Conservation (phyloP, 2,113 vertebrate species). For the Chaetops frenatus region DNA sequence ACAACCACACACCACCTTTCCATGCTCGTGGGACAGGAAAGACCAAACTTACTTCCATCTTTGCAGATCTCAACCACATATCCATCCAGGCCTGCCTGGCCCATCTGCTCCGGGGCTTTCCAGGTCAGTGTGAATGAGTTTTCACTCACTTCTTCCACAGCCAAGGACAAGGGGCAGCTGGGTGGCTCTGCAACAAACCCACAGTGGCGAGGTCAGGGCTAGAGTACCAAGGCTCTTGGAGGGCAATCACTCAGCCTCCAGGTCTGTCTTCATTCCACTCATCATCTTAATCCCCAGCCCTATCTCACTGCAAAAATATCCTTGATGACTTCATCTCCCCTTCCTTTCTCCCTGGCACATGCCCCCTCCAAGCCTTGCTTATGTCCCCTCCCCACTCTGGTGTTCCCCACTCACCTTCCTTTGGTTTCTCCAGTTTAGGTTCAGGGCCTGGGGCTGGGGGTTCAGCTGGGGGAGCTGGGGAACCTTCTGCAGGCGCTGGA, state of each 20-base stretch:
- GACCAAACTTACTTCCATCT: slow-evolving; percentile 81
- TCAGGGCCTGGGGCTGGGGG: slow-evolving; percentile 33
- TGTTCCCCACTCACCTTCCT: background rate
- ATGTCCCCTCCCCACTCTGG: background rate
- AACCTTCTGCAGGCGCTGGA: background rate
- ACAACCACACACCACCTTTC: background rate
- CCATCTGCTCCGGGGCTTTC: slow-evolving; percentile 76
- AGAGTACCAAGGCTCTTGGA: rapidly evolving
- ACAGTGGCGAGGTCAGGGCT: background rate
- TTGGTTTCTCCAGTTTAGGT: background rate
- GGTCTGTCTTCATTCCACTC: background rate
- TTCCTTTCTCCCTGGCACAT: rapidly evolving
- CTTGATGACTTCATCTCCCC: background rate
- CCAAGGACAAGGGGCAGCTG: slow-evolving; percentile 75
- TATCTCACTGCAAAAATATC: background rate
- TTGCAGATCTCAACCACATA: slow-evolving; percentile 84
- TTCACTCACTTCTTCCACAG: slow-evolving; percentile 82
- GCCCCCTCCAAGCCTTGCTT: background rate
- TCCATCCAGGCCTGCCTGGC: slow-evolving; percentile 76
- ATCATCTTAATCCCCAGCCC: background rate
- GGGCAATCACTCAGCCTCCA: background rate
- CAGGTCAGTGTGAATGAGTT: slow-evolving; percentile 81
- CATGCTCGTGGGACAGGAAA: background rate
- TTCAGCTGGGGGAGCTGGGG: slow-evolving; percentile 16
- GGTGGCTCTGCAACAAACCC: slow-evolving; percentile 72